Conservation (phyloP, 2,113 vertebrate genomes). For the Myxocyprinus asiaticus region DNA sequence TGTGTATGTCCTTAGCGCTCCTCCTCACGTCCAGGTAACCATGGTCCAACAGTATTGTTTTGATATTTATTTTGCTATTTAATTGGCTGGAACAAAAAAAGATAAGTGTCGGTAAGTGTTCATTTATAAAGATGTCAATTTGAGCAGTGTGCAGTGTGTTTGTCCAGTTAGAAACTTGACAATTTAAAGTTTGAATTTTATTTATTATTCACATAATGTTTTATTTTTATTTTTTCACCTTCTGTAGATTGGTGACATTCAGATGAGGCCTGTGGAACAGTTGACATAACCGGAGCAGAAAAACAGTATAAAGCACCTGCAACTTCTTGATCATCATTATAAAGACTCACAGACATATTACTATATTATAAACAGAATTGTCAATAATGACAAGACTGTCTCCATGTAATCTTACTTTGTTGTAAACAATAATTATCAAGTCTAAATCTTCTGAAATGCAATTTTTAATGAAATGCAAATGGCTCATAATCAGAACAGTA, state of each 20-base stretch:
- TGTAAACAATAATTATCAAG: not conserved
- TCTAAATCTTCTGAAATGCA: not conserved
- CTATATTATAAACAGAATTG: not conserved
- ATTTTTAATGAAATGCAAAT: no score
- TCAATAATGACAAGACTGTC: not conserved
- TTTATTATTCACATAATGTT: no score
- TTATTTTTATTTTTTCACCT: conserved; percentile 36
- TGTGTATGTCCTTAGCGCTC: conserved; percentile 78
- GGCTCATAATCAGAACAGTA: no score
- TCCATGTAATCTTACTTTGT: no score
- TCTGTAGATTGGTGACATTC: conserved; percentile 85
- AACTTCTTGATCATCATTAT: not conserved
- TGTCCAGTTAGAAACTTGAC: no score
- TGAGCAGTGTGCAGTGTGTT: no score
- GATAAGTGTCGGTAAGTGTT: no score
- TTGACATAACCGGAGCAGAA: conserved; percentile 66
- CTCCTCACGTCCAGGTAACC: conserved; percentile 82
- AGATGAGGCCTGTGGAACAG: conserved; percentile 83
- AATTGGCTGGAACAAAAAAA: no score
- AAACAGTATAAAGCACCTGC: not conserved
- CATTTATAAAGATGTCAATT: no score
- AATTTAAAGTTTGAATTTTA: no score
- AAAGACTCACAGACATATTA: not conserved
- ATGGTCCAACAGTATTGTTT: no score
- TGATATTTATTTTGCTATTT: no score